phyloP scores from a whole-genome alignment of 1,140 invertebrate genomes.

The Solen grandis region DNA sequence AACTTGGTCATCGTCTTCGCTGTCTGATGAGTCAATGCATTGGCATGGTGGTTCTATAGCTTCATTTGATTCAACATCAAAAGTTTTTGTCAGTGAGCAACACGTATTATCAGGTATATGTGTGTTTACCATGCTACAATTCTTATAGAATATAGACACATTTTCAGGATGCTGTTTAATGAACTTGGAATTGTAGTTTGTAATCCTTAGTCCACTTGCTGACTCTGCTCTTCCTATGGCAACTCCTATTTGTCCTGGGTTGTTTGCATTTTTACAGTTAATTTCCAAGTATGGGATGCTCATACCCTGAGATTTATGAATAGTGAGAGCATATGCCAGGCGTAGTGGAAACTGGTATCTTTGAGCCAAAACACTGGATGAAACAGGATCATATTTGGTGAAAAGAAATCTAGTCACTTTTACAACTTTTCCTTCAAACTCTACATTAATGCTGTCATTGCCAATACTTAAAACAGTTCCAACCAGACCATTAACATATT shows the following conservation, averaged over 20 bases:
- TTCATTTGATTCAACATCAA: too few relatives aligned
- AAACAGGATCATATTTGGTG: slow-evolving; percentile 6
- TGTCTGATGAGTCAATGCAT: too few relatives aligned
- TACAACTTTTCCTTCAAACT: neutral
- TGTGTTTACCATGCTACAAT: too few relatives aligned
- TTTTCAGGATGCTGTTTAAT: too few relatives aligned
- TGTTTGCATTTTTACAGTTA: slow-evolving; percentile 12
- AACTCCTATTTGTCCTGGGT: slow-evolving; percentile 16
- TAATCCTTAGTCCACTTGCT: too few relatives aligned
- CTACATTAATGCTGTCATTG: neutral
- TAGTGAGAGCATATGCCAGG: neutral
- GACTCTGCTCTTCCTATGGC: neutral
- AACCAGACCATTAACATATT: neutral
- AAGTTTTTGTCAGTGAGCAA: too few relatives aligned
- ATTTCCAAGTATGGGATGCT: neutral
- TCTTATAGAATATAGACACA: too few relatives aligned
- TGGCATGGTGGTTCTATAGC: too few relatives aligned
- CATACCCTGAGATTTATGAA: slow-evolving; percentile 21
- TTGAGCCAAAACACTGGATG: neutral
- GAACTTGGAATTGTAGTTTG: too few relatives aligned
- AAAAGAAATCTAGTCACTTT: neutral
- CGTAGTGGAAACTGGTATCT: neutral
- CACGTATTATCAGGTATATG: too few relatives aligned
- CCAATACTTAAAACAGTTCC: neutral
- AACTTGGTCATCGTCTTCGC: too few relatives aligned